Evolutionary conservation across 2,888 invertebrate genomes (phyloP), one percentile per base, ranked within the genome.

Genomic region (Anodontia alba): DNA sequence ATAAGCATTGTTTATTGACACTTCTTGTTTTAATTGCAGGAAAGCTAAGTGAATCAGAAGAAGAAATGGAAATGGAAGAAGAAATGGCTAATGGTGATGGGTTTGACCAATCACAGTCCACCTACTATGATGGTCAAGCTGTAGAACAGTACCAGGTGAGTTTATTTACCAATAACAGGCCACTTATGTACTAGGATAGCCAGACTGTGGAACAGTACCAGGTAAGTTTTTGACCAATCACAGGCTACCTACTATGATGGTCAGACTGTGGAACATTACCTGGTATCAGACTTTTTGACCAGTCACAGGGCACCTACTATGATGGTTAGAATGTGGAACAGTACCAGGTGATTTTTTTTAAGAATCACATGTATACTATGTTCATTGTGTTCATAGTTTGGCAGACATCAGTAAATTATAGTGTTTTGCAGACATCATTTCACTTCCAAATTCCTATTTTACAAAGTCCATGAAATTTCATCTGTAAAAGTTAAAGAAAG

Each of bases 1-100:
- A n/a, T n/a, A n/a, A n/a, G n/a, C n/a, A n/a, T n/a, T n/a, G n/a
- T n/a, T n/a, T n/a, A n/a, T n/a, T n/a, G n/a, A n/a, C 23, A 54
- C 1, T 54, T 23, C 23, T 12, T 54, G 7, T 33, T 38, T 10
- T 62, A 20, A 0, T 54, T 81, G 20, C 77, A 89, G 87, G 89
- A 57, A 87, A 90, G 54, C 69, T 88, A 20, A 88, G 89, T 80
- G 90, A 89, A 51, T 88, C 88, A 38, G 88, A 88, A n/a, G 87
- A 87, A 23, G 88, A 88, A 29, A 87, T 86, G 20, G 81, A 84
- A 33, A 74, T 73, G 15, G 76, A 78, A 33, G 84, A 77, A 36
- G 31, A 54, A 26, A 26, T n/a, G 3, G 57, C 3, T 46, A 73
- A 38, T 78, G 79, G 54, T 75, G 84, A 81, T 83, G 54, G n/a